A percentile compares a stretch with the other conserved stretches of the same genome.
These are phyloP conservation scores for Argyresthia goedartella DNA, from an alignment of 2,888 invertebrate species.

Conservation along the genomic window DNA sequence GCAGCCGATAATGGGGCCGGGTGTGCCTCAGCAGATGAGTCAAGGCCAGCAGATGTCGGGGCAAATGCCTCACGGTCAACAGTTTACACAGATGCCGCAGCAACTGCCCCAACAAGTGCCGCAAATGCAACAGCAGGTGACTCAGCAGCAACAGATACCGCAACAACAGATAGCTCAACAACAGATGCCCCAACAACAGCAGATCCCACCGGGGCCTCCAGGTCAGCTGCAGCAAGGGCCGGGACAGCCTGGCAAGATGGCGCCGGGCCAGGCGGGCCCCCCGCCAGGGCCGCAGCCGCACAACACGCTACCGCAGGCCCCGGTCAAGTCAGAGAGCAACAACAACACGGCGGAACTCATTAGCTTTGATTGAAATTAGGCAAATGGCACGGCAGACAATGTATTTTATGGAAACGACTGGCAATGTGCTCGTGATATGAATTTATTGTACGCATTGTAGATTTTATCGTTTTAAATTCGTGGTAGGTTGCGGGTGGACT, in stretches of 20 bases:
- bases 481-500: neutral
- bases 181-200: constrained; percentile 20
- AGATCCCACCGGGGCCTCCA: constrained; percentile 20
- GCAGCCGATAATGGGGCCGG: neutral
- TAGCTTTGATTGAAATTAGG: constrained; percentile 77
- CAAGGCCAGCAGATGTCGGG: constrained; percentile 26
- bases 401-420: neutral
- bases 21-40: constrained; percentile 15
- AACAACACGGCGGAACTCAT: constrained; percentile 82
- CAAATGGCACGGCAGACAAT: neutral
- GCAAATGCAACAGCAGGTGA: constrained; percentile 3
- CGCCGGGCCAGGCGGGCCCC: constrained; percentile 18
- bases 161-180: constrained; percentile 16
- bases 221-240: constrained; percentile 17
- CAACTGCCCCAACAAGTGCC: constrained; percentile 10
- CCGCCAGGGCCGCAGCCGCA: constrained; percentile 18
- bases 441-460: constrained; percentile 9
- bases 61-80: constrained; percentile 22
- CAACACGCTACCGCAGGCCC: constrained; percentile 33
- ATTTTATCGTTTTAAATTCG: neutral
- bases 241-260: constrained; percentile 25
- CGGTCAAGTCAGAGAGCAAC: constrained; percentile 49
- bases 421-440: neutral
- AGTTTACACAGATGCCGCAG: constrained; percentile 12
- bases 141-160: constrained; percentile 15